Percentiles rank a stretch among this genome's conserved stretches.
Evolutionary conservation across 2,797 vertebrate species (phyloP).

Genomic region (Myotis vivesi): DNA sequence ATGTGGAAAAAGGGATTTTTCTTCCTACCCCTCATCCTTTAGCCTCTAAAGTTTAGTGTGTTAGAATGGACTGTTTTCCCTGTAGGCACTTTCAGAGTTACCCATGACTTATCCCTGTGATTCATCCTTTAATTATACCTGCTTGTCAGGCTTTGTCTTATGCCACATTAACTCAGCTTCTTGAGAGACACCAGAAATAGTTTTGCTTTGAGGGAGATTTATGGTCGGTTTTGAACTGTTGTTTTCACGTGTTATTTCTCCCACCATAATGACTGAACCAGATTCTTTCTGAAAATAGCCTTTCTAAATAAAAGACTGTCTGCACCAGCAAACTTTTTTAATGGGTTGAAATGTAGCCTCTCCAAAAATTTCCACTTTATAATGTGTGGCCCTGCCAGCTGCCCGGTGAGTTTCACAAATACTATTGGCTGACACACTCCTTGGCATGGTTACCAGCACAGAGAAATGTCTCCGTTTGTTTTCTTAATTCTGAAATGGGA

Average conservation of each 20-base stretch:
- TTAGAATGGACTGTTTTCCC: not conserved
- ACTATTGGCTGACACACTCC: not conserved
- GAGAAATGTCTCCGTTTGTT: conserved; percentile 37
- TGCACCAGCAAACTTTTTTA: not conserved
- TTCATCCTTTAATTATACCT: conserved; percentile 71
- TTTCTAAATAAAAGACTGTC: conserved; percentile 5
- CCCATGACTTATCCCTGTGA: conserved; percentile 42
- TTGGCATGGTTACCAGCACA: conserved; percentile 2
- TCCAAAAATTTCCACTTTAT: conserved; percentile 33
- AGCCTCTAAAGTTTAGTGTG: not conserved
- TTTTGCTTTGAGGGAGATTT: conserved; percentile 40
- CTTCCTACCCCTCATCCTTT: not conserved
- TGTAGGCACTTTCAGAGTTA: conserved; percentile 1
- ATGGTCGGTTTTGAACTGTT: conserved; percentile 2
- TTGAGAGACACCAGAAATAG: conserved; percentile 21
- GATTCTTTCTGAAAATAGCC: not conserved
- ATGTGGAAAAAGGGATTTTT: not conserved
- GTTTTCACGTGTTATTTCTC: conserved; percentile 4
- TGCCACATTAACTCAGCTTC: not conserved
- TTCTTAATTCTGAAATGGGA: conserved; percentile 11
- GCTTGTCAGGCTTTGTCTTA: conserved; percentile 52
- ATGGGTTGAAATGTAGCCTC: not conserved
- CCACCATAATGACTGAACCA: not conserved
- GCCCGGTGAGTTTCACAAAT: not conserved
- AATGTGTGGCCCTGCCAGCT: not conserved